A percentile compares a stretch with the other conserved stretches of the same genome.
Conservation (phyloP, 2,888 invertebrate species). For the Enchytraeus crypticus region DNA sequence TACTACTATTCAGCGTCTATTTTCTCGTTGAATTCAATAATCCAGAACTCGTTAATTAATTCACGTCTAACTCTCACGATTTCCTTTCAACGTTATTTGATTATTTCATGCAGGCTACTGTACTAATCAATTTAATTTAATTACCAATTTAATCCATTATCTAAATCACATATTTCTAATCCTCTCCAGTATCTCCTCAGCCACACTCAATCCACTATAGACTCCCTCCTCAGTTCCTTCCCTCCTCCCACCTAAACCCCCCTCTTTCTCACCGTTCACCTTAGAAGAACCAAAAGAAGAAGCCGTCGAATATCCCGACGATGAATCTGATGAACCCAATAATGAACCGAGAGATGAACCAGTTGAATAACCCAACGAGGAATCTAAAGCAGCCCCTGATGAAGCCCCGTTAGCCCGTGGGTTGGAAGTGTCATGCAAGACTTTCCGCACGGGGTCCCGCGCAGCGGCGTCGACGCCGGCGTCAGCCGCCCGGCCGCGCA, state of each 20-base stretch:
- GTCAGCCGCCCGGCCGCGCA: background rate
- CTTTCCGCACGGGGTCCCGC: background rate
- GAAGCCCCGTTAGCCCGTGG: background rate
- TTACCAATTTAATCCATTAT: too few species aligned
- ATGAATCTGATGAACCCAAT: too few species aligned
- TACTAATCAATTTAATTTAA: too few species aligned
- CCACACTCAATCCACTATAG: slow-evolving; percentile 32
- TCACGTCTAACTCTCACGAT: too few species aligned
- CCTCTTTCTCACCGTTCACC: background rate
- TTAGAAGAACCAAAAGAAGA: background rate
- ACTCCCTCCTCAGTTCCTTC: background rate
- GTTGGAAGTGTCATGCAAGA: background rate
- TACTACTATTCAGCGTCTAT: too few species aligned
- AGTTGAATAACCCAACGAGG: background rate
- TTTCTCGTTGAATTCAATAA: too few species aligned
- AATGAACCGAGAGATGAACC: background rate
- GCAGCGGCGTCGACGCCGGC: background rate
- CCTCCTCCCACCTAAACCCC: background rate
- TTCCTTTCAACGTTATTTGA: too few species aligned
- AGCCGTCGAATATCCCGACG: background rate
- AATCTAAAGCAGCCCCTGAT: background rate
- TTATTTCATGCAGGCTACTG: too few species aligned
- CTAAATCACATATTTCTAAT: slow-evolving; percentile 32
- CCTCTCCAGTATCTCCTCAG: slow-evolving; percentile 38
- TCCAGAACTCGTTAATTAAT: too few species aligned